Conservation (phyloP, 1,140 invertebrate genomes). For the Nasonia giraulti region DNA sequence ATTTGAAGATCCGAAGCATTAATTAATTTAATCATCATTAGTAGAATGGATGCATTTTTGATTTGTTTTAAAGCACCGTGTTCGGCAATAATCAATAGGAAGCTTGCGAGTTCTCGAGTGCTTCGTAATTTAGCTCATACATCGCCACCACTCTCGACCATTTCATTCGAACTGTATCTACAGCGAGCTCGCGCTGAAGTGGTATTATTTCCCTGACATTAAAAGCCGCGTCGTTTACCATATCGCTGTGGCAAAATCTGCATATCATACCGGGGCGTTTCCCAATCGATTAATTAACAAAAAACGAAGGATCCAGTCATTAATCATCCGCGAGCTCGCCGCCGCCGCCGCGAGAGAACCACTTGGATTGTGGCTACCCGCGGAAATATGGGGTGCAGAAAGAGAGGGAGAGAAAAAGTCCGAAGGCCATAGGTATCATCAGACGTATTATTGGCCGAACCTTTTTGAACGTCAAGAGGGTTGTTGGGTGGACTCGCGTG, state of each 20-base stretch:
- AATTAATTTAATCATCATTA: not conserved
- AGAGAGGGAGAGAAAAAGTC: not conserved
- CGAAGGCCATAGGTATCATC: not conserved
- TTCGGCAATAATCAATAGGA: not conserved
- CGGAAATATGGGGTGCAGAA: constrained; percentile 15
- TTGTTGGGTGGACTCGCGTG: constrained; percentile 20
- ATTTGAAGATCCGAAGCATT: not conserved
- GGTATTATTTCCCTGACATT: constrained; percentile 49
- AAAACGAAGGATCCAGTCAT: constrained; percentile 56
- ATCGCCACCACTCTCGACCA: not conserved
- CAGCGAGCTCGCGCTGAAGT: constrained; percentile 12
- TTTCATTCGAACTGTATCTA: constrained; percentile 37
- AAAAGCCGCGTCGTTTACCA: constrained; percentile 46
- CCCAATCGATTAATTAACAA: constrained; percentile 63
- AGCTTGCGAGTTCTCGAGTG: constrained; percentile 1
- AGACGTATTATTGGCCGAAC: constrained; percentile 54
- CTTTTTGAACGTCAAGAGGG: constrained; percentile 51
- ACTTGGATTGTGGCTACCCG: constrained; percentile 25
- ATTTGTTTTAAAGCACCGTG: not conserved
- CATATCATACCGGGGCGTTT: constrained; percentile 60
- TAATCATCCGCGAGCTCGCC: constrained; percentile 56
- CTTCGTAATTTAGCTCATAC: constrained; percentile 15
- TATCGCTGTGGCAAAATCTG: constrained; percentile 55
- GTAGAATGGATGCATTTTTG: not conserved
- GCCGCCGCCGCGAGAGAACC: constrained; percentile 11